phyloP scores from a whole-genome alignment of 2,797 vertebrate genomes.

The Sebastes dallii region DNA sequence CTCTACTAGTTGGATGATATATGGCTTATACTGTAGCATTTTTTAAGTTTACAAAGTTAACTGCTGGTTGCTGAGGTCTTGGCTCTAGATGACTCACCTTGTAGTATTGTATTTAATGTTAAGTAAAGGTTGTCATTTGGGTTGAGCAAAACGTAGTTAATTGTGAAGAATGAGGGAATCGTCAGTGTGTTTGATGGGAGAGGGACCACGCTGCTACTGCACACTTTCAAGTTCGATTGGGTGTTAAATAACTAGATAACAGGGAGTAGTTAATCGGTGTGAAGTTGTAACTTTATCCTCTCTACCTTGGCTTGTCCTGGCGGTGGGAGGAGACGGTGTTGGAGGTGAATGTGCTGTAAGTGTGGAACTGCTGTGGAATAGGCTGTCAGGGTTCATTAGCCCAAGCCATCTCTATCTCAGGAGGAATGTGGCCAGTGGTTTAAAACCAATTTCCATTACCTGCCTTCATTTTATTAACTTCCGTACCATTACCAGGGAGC shows the following conservation, averaged over 20 bases:
- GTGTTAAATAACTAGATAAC: conserved; percentile 85
- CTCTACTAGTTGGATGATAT: background rate
- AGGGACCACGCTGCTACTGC: conserved; percentile 50
- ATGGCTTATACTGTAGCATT: background rate
- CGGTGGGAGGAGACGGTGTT: conserved; percentile 57
- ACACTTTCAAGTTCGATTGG: conserved; percentile 75
- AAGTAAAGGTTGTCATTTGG: conserved; percentile 10
- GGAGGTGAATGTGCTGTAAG: conserved; percentile 78
- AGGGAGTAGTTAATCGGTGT: conserved; percentile 79
- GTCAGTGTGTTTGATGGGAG: conserved; percentile 56
- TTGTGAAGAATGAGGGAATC: conserved; percentile 47
- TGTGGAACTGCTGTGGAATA: conserved; percentile 78
- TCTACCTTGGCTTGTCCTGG: conserved; percentile 57
- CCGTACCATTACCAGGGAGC: conserved; percentile 78
- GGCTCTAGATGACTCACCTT: background rate
- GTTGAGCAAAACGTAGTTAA: conserved; percentile 31
- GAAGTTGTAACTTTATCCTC: conserved; percentile 77
- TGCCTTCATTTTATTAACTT: conserved; percentile 85
- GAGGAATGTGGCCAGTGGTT: conserved; percentile 84
- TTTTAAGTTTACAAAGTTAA: background rate
- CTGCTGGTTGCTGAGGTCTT: background rate
- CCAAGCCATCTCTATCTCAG: conserved; percentile 79
- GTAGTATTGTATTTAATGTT: background rate
- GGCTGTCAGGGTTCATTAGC: conserved; percentile 86
- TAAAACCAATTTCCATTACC: conserved; percentile 88